Conservation (phyloP, 2,888 invertebrate species). For the Bugulina stolonifera region DNA sequence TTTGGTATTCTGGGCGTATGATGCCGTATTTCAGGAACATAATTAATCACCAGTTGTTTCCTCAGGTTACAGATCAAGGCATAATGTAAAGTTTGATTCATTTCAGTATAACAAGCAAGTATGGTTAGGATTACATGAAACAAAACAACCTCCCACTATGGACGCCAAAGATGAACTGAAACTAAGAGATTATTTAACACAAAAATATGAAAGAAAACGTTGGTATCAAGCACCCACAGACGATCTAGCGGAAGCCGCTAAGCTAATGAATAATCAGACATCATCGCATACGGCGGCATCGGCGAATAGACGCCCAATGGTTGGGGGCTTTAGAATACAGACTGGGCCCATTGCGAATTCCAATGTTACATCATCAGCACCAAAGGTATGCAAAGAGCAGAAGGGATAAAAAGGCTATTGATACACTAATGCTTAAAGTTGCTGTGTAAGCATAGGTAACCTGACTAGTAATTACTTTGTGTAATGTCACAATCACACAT, state of each 20-base stretch:
- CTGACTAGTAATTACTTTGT: too few relatives aligned
- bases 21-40: too few relatives aligned
- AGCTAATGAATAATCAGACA: constrained; percentile 36
- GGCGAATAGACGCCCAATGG: background rate
- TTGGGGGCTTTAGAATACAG: constrained; percentile 11
- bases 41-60: too few relatives aligned
- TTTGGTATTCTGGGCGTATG: too few relatives aligned
- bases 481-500: too few relatives aligned
- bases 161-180: constrained; percentile 80
- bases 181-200: constrained; percentile 84
- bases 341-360: background rate
- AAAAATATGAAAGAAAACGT: constrained; percentile 89
- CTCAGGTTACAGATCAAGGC: too few relatives aligned
- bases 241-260: constrained; percentile 50
- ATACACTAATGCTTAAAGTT: too few relatives aligned
- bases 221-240: constrained; percentile 58
- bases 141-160: constrained; percentile 52
- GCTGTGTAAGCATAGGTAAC: too few relatives aligned
- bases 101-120: constrained; percentile 73
- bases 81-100: too few relatives aligned
- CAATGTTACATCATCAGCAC: background rate
- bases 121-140: constrained; percentile 81
- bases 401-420: too few relatives aligned
- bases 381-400: constrained; percentile 18
- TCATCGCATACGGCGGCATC: background rate